These are phyloP conservation scores for Tachysurus fulvidraco DNA, from an alignment of 2,113 vertebrate genomes.

Conservation along the genomic window DNA sequence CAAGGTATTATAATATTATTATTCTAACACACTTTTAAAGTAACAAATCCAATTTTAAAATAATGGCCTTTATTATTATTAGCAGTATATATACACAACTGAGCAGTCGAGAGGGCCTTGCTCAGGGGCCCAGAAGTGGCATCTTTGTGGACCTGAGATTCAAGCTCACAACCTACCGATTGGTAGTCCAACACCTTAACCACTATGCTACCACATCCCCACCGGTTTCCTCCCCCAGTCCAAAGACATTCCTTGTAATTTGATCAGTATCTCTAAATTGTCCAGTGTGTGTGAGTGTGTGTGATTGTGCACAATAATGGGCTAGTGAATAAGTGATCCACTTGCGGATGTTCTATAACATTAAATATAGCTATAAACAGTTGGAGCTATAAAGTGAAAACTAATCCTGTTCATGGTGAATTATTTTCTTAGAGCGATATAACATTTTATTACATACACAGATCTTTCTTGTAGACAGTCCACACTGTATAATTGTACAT, in stretches of 20 bases:
- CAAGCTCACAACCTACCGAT: too few relatives aligned
- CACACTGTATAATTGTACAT: not conserved
- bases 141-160: too few relatives aligned
- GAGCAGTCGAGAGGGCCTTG: too few relatives aligned
- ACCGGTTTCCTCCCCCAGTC: too few relatives aligned
- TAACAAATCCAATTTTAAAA: not conserved
- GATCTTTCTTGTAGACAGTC: not conserved
- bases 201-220: too few relatives aligned
- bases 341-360: not conserved
- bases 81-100: not conserved
- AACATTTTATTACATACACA: not conserved
- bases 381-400: not conserved
- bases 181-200: too few relatives aligned
- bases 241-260: too few relatives aligned
- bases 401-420: not conserved
- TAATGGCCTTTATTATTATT: not conserved
- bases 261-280: too few relatives aligned
- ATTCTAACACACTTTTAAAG: not conserved
- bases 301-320: too few relatives aligned
- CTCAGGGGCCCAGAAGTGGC: too few relatives aligned
- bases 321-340: too few relatives aligned
- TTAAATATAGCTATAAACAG: not conserved
- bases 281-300: too few relatives aligned
- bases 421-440: not conserved
- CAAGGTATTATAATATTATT: not conserved